Evolutionary conservation across 53 echinoderm and acorn worm genomes (phyloP), one percentile per base, ranked within the genome.

Genomic region (Holothuria leucospilota): DNA sequence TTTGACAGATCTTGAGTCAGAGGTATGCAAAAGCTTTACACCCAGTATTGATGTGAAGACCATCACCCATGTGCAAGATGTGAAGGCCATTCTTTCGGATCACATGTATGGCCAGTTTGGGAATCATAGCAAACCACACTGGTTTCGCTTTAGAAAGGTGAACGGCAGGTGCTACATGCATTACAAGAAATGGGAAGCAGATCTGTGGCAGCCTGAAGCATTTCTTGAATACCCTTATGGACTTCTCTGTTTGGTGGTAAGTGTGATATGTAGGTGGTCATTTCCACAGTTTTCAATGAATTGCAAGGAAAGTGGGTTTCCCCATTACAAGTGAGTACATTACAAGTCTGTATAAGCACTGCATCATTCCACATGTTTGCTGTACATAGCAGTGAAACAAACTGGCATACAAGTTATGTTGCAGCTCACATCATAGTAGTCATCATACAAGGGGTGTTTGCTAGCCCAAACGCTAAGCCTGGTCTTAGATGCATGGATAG

Each of bases 61-160:
- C 2, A 13, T 74, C 20, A 74, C 74, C 5, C 20, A 29, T 23
- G 49, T 74, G 30, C 74, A 42, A 21, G 39, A 74, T 74, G 74
- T 74, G 51, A 74, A 74, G 12, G 21, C 24, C 12, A 13, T 51
- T 1, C 74, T 74, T 4, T 5, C 6, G 2, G 8, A 74, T 52
- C 49, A 74, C 39, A 3, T 74, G 4, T 74, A 74, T 21, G 74
- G 74, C 6, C 74, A 13, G 13, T 74, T 74, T 46, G 49, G 20
- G 2, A 74, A 74, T 13, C 52, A 74, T n/a, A 74, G 74, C 74
- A 74, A 74, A 49, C 53, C 74, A 34, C 74, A 46, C 49, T 74
- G 74, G 74, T 74, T 74, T 74, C 74, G 74, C 2, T 74, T 74
- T 24, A 74, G 74, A n/a, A 74, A 74, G 24, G 8, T n/a, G 1